Evolutionary conservation across 2,113 vertebrate species (phyloP), one percentile per base, ranked within the genome.

Genomic region (Tyto alba): DNA sequence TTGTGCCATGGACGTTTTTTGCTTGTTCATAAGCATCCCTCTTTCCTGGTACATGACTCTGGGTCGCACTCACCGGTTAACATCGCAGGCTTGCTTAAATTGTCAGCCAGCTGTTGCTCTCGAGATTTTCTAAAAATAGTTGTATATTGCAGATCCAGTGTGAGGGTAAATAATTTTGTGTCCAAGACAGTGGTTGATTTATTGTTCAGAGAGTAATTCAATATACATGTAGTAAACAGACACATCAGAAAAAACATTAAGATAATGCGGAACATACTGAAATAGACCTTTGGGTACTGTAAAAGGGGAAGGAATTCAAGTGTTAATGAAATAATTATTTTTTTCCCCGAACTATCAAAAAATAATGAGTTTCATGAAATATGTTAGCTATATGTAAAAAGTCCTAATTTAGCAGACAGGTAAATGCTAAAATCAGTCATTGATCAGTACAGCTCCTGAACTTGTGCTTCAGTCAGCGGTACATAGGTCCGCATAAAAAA

Each of bases 301-400:
- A 78, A 89, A 88, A 85, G 19, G 19, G 5, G 40, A 92, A 80
- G 32, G 40, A 80, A 90, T 69, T 80, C 32, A 84, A 66, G 47
- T 91, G 68, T 80, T 96, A 96, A 93, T 88, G 85, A 95, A 94
- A 90, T 85, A 92, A 92, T 95, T 94, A 47, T 63, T 86, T 97
- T 96, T 92, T 76, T 88, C 34, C 18, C 10, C 2, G 4, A 84
- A 83, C 68, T 50, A 79, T 80, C 29, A 87, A 63, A 81, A 95
- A 50, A 34, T 88, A 89, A 87, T 64, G 69, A 88, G 41, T 67
- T 94, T 88, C 43, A 55, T 55, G 43, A 62, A 83, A 83, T 29
- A 80, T 56, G 20, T 73, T 73, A 76, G 23, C 41, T 66, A 7
- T 69, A 38, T 83, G 22, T 90, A 85, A 66, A 52, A 95, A 57